Evolutionary conservation across 1,140 invertebrate species (phyloP).

Genomic region (Hesperophylax magnus): DNA sequence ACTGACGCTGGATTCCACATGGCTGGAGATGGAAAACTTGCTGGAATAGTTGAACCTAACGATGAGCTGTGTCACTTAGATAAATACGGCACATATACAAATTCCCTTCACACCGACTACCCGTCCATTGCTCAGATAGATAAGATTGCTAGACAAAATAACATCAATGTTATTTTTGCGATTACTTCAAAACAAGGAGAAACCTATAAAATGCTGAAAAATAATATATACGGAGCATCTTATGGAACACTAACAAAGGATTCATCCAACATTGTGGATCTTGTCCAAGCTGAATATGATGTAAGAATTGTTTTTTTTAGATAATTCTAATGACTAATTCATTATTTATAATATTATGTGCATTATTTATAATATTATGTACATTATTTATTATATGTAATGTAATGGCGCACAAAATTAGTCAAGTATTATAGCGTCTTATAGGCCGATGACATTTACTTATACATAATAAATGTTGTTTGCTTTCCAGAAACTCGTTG

Average conservation of each 20-base stretch:
- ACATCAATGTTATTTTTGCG: constrained; percentile 90
- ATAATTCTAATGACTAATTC: not conserved
- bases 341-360: not conserved
- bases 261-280: constrained; percentile 81
- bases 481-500: constrained; percentile 62
- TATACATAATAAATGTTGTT: constrained; percentile 1
- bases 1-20: constrained; percentile 76
- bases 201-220: constrained; percentile 77
- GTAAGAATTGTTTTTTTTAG: constrained; percentile 63
- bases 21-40: constrained; percentile 80
- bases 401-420: too few relatives aligned
- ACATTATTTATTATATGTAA: too few relatives aligned
- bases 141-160: constrained; percentile 79
- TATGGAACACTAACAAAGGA: constrained; percentile 75
- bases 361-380: too few relatives aligned
- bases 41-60: constrained; percentile 88
- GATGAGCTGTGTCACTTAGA: constrained; percentile 87
- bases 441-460: constrained; percentile 1
- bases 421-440: too few relatives aligned
- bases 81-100: constrained; percentile 75
- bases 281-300: constrained; percentile 82
- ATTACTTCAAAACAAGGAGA: constrained; percentile 77
- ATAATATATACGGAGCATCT: constrained; percentile 76
- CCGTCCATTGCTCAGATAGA: constrained; percentile 78
- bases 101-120: constrained; percentile 77